phyloP scores from a whole-genome alignment of 1,140 invertebrate species.

The Drosophila sturtevanti region DNA sequence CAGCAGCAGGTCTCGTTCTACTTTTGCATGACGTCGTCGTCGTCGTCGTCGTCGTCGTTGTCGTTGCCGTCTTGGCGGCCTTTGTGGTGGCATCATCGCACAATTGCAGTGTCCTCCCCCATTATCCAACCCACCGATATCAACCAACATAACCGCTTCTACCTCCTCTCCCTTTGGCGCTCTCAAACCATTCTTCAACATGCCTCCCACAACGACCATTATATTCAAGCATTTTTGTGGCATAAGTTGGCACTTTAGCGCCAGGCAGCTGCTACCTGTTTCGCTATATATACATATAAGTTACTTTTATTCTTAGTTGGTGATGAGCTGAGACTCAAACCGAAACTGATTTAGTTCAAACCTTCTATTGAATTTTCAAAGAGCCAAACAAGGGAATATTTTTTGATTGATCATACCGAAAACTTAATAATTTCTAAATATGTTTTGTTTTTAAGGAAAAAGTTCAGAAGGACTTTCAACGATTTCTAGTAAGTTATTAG shows the following conservation, averaged over 20 bases:
- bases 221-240: conserved; percentile 77
- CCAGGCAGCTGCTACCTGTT: conserved; percentile 75
- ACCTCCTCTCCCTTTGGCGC: background rate
- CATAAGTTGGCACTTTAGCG: conserved; percentile 79
- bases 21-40: conserved; percentile 48
- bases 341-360: background rate
- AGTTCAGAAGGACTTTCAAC: background rate
- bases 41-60: too few species aligned
- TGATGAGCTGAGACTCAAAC: conserved; percentile 2
- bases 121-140: background rate
- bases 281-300: conserved; percentile 29
- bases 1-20: conserved; percentile 48
- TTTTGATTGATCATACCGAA: too few species aligned
- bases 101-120: conserved; percentile 15
- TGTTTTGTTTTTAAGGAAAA: too few species aligned
- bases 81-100: conserved; percentile 11
- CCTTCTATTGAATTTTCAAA: background rate
- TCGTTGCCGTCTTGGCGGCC: conserved; percentile 2
- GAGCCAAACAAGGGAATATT: background rate
- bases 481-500: too few species aligned
- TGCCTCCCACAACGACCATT: conserved; percentile 62
- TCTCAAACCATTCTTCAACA: conserved; percentile 38
- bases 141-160: background rate
- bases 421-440: too few species aligned
- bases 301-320: conserved; percentile 19